Conservation (phyloP, 64 coral and sea anemone species). For the Stichodactyla helianthus region DNA sequence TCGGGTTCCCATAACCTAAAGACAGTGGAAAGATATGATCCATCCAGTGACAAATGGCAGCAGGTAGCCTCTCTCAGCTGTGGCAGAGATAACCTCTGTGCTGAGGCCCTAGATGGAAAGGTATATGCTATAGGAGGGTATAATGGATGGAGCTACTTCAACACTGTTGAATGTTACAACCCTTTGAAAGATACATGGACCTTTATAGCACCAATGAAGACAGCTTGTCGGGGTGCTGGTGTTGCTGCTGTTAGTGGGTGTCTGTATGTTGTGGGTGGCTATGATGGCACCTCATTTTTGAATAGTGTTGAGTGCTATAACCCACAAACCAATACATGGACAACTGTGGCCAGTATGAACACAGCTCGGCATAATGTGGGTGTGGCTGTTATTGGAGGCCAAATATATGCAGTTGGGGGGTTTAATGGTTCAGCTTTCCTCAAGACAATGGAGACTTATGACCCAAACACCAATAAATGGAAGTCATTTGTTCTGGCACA, state of each 20-base stretch:
- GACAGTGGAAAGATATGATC: slow-evolving; percentile 61
- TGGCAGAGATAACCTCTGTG: slow-evolving; percentile 68
- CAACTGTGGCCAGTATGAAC: slow-evolving; percentile 74
- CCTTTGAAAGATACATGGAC: slow-evolving; percentile 62
- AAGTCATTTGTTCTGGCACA: slow-evolving; percentile 55
- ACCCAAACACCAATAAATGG: slow-evolving; percentile 59
- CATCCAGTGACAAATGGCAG: slow-evolving; percentile 41
- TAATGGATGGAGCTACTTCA: slow-evolving; percentile 90
- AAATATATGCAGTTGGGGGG: slow-evolving; percentile 82
- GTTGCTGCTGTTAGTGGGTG: slow-evolving; percentile 58
- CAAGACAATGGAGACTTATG: slow-evolving; percentile 88
- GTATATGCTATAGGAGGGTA: slow-evolving; percentile 83
- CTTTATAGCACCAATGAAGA: slow-evolving; percentile 72
- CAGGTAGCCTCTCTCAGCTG: slow-evolving; percentile 58
- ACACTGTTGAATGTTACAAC: slow-evolving; percentile 79
- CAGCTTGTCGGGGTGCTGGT: slow-evolving; percentile 67
- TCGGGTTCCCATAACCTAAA: slow-evolving; percentile 69
- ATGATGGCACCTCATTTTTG: slow-evolving; percentile 82
- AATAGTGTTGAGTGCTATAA: slow-evolving; percentile 84
- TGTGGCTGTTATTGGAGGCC: slow-evolving; percentile 52
- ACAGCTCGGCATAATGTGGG: slow-evolving; percentile 81
- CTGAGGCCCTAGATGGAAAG: slow-evolving; percentile 63
- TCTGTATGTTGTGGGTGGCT: slow-evolving; percentile 91
- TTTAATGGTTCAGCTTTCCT: slow-evolving; percentile 84
- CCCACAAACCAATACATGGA: slow-evolving; percentile 82